Evolutionary conservation across 2,797 vertebrate genomes (phyloP).

Genomic region (Carduelis carduelis): DNA sequence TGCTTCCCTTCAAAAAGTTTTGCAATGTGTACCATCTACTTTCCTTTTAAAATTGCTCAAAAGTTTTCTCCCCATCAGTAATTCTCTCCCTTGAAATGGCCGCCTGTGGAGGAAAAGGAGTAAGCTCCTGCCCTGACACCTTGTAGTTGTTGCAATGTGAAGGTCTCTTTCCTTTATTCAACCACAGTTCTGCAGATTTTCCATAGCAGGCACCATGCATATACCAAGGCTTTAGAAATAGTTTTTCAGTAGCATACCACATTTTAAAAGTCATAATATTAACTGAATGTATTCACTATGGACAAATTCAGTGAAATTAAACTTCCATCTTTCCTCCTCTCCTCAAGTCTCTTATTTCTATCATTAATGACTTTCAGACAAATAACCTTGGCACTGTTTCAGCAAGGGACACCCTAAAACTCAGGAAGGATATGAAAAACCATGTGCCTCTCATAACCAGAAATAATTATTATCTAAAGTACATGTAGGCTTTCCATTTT

Average conservation of each 20-base stretch:
- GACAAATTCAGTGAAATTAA: neutral
- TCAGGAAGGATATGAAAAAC: neutral
- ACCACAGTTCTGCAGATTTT: neutral
- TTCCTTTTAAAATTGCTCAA: neutral
- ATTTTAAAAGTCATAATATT: constrained; percentile 27
- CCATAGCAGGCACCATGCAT: neutral
- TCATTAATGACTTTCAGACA: neutral
- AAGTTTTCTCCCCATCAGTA: neutral
- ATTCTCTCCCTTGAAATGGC: neutral
- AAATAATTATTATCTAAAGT: constrained; percentile 16
- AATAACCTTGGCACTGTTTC: neutral
- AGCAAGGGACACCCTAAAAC: neutral
- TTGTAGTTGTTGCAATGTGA: neutral
- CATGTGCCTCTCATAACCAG: neutral
- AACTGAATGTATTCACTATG: neutral
- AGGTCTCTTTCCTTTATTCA: neutral
- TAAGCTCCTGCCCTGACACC: neutral
- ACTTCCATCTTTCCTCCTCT: neutral
- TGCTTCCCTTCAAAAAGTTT: neutral
- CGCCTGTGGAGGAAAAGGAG: neutral
- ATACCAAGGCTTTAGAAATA: neutral
- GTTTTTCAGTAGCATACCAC: neutral
- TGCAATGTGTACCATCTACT: neutral
- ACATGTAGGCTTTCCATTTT: neutral
- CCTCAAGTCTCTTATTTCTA: neutral